Evolutionary conservation across 2,888 invertebrate species (phyloP), one percentile per base, ranked within the genome.

Genomic region (Drosophila bunnanda): DNA sequence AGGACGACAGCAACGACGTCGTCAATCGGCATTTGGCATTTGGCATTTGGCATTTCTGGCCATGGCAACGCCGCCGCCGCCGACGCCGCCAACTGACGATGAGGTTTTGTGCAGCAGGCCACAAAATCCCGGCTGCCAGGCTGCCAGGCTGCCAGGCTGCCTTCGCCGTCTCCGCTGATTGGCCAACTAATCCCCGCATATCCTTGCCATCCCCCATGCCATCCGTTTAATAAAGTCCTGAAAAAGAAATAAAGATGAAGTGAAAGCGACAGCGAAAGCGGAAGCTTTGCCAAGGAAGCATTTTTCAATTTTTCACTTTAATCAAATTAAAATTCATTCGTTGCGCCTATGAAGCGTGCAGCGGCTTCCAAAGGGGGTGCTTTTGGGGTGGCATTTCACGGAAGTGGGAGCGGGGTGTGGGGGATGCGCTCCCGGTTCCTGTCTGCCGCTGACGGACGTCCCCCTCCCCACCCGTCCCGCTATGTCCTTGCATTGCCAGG

Each of bases 301-400:
- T 76, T 88, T 89, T 88, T 78, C 73, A 88, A 84, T 89, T 91
- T 88, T 87, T 87, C 82, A 80, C 79, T 90, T 89, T 86, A 90
- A 91, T 91, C 90, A 85, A 91, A 91, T 91, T 90, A 91, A 90
- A 89, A 90, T 90, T 90, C 89, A 90, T 91, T 90, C 90, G 91
- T 77, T 80, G 80, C 87, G 90, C 91, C 88, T 89, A 85, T 88
- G 82, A 88, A 87, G 89, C 90, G 81, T 82, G 79, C 77, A 77
- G 59, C 64, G 71, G 76, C 56, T 44, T 44, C 15, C 15, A 20
- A 15, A n/a, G 66, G 55, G 75, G 59, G 39, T 22, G 44, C 52
- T 22, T 48, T 41, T n/a, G 12, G 20, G 22, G 22, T 44, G 43
- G 43, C 38, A 9, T 13, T 17, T 1, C 30, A n/a, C 0, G 10